phyloP scores from a whole-genome alignment of 1,140 invertebrate genomes.

The Asbolus verrucosus region DNA sequence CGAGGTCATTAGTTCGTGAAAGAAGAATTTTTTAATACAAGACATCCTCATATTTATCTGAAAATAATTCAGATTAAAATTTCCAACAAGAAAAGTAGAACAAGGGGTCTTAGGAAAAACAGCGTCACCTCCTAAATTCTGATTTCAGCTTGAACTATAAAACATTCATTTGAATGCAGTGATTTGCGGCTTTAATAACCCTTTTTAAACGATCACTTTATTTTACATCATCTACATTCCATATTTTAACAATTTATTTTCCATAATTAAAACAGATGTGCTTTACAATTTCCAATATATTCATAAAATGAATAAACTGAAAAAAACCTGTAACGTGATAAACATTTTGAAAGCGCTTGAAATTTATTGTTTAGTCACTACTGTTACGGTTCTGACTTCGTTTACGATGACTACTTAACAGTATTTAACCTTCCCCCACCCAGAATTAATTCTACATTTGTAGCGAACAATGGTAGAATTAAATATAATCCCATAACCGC shows the following conservation, averaged over 20 bases:
- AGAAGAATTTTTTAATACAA: no score
- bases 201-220: conserved; percentile 38
- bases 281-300: conserved; percentile 18
- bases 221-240: conserved; percentile 38
- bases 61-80: conserved; percentile 31
- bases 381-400: no score
- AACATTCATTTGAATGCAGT: conserved; percentile 36
- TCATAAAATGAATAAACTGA: conserved; percentile 10
- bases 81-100: conserved; percentile 18
- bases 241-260: conserved; percentile 40
- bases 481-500: no score
- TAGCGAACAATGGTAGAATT: no score
- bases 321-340: conserved; percentile 24
- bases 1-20: no score
- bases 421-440: no score
- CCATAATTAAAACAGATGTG: conserved; percentile 37
- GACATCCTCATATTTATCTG: no score
- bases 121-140: conserved; percentile 37
- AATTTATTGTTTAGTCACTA: no score
- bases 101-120: conserved; percentile 33
- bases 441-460: no score
- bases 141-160: conserved; percentile 30
- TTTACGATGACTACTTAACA: no score
- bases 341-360: conserved; percentile 4
- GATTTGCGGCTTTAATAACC: conserved; percentile 38